Evolutionary conservation across 2,888 invertebrate species (phyloP).

Genomic region (Chesias legatella): DNA sequence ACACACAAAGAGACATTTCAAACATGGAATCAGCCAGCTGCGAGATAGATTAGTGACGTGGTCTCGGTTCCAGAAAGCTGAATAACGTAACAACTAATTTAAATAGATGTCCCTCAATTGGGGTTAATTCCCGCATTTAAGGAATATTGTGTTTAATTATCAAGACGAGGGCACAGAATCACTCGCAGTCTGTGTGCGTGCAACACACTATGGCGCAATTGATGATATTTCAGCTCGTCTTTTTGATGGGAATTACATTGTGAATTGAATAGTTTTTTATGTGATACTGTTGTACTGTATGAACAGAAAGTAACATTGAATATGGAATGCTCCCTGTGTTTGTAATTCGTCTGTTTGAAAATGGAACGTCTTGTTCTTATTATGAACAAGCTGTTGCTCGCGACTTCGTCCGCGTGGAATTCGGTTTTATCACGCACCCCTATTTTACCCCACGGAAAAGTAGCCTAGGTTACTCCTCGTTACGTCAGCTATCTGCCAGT

Average conservation of each 20-base stretch:
- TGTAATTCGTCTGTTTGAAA: constrained; percentile 61
- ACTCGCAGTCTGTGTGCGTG: constrained; percentile 27
- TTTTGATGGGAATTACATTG: constrained; percentile 7
- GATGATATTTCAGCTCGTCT: constrained; percentile 15
- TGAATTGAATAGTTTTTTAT: neutral
- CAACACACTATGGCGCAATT: constrained; percentile 44
- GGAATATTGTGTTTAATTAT: constrained; percentile 77
- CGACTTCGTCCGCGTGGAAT: no score
- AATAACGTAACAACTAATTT: constrained; percentile 74
- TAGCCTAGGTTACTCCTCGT: no score
- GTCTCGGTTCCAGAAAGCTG: constrained; percentile 78
- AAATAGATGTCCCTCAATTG: constrained; percentile 79
- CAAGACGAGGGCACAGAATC: constrained; percentile 39
- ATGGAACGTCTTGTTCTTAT: constrained; percentile 73
- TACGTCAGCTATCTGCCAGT: no score
- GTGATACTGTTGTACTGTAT: no score
- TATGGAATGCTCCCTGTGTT: constrained; percentile 38
- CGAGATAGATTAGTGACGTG: constrained; percentile 69
- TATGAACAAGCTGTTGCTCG: no score
- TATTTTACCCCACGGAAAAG: no score
- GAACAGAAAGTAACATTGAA: constrained; percentile 55
- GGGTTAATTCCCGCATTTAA: constrained; percentile 79
- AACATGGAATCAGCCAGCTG: constrained; percentile 38
- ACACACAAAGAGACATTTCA: constrained; percentile 21
- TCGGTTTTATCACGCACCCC: no score